Conservation (phyloP, 2,113 vertebrate species). For the Tamias sibiricus region DNA sequence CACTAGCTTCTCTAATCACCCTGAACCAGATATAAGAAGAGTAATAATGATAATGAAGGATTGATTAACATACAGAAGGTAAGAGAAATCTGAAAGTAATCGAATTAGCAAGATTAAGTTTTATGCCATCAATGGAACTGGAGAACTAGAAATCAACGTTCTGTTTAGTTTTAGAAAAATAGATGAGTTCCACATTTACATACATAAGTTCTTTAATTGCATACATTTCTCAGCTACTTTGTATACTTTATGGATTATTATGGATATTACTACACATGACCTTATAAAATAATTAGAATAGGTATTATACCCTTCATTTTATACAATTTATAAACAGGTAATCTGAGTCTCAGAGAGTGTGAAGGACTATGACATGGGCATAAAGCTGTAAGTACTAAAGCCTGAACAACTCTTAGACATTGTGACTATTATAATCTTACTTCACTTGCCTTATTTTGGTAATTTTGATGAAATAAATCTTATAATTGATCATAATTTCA, state of each 20-base stretch:
- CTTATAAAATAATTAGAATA: not conserved
- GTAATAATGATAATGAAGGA: not conserved
- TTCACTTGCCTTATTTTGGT: not conserved
- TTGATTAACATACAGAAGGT: not conserved
- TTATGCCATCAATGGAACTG: not conserved
- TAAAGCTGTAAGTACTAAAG: not conserved
- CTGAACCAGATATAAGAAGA: not conserved
- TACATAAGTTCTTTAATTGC: not conserved
- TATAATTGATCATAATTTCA: not conserved
- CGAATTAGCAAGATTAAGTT: not conserved
- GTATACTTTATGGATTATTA: not conserved
- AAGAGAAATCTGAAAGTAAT: not conserved
- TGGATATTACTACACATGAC: not conserved
- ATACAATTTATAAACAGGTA: not conserved
- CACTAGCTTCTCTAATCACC: not conserved
- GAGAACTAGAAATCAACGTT: not conserved
- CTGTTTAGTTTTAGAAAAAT: not conserved
- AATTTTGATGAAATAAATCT: not conserved
- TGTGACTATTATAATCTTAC: not conserved
- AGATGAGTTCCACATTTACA: not conserved
- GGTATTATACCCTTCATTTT: not conserved
- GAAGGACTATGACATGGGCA: not conserved
- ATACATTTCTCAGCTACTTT: not conserved
- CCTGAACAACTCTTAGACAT: not conserved
- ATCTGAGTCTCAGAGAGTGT: not conserved